These are phyloP conservation scores for Megalonaias nervosa DNA, from an alignment of 1,140 invertebrate genomes.

Conservation along the genomic window DNA sequence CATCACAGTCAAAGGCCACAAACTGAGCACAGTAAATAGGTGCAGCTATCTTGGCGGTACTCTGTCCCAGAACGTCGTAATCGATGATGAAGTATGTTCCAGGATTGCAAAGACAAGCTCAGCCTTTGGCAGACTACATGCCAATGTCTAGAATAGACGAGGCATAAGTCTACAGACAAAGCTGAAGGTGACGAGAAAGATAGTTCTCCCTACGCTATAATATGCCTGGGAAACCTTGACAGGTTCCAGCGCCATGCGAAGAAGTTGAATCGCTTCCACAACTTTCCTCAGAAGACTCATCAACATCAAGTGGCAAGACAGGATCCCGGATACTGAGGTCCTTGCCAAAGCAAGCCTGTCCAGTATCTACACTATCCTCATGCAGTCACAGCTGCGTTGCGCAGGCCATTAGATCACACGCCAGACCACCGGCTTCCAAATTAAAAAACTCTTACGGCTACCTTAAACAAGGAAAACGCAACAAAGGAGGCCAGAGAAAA, in stretches of 20 bases:
- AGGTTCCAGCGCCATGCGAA: background rate
- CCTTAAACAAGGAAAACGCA: no score
- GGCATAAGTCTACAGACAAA: background rate
- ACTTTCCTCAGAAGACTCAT: no score
- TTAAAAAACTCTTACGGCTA: no score
- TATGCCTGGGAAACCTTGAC: background rate
- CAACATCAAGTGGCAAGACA: no score
- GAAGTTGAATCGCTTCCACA: conserved; percentile 29
- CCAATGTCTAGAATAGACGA: no score
- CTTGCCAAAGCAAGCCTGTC: no score
- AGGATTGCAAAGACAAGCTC: conserved; percentile 27
- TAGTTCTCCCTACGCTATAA: conserved; percentile 7
- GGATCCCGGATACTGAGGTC: no score
- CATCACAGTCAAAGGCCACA: conserved; percentile 7
- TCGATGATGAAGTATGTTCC: conserved; percentile 14
- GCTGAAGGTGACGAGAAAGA: background rate
- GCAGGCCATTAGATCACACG: no score
- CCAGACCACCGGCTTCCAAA: no score
- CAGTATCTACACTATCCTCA: no score
- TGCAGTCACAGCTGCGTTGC: no score
- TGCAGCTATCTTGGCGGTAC: conserved; percentile 24
- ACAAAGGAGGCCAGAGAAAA: no score
- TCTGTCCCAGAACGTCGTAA: conserved; percentile 8
- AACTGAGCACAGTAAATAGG: conserved; percentile 12
- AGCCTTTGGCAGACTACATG: conserved; percentile 7